Percentiles rank a stretch among this genome's conserved stretches.
Conservation (phyloP, 1,140 invertebrate species). For the Chrysomallon squamiferum region DNA sequence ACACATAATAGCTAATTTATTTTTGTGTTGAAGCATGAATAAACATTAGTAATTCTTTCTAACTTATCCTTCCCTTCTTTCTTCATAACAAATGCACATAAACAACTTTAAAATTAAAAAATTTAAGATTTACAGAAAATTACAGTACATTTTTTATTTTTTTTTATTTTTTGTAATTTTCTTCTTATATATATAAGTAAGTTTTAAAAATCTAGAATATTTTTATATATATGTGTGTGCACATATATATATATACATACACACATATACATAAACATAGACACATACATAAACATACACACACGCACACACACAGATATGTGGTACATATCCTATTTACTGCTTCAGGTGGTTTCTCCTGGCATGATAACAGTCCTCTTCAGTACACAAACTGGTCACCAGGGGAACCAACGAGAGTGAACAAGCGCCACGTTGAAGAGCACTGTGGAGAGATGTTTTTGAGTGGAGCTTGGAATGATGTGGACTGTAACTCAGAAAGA, state of each 20-base stretch:
- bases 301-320: not conserved
- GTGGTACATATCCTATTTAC: not conserved
- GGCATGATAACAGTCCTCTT: slow-evolving; percentile 3
- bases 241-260: not conserved
- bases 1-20: too few relatives aligned
- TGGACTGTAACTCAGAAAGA: not conserved
- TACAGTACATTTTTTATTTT: not conserved
- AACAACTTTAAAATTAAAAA: not conserved
- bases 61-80: too few relatives aligned
- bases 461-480: not conserved
- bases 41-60: too few relatives aligned
- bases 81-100: too few relatives aligned
- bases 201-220: not conserved
- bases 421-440: not conserved
- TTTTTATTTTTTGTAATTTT: not conserved
- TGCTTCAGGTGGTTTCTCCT: not conserved
- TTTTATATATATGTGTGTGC: not conserved
- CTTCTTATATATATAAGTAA: not conserved
- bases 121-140: not conserved
- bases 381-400: slow-evolving; percentile 1
- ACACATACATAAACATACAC: not conserved
- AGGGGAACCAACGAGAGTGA: not conserved
- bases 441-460: slow-evolving; percentile 1
- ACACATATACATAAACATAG: not conserved
- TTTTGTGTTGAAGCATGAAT: too few relatives aligned